These are phyloP conservation scores for Pristiophorus japonicus DNA, from an alignment of 2,113 vertebrate genomes.

Conservation along the genomic window DNA sequence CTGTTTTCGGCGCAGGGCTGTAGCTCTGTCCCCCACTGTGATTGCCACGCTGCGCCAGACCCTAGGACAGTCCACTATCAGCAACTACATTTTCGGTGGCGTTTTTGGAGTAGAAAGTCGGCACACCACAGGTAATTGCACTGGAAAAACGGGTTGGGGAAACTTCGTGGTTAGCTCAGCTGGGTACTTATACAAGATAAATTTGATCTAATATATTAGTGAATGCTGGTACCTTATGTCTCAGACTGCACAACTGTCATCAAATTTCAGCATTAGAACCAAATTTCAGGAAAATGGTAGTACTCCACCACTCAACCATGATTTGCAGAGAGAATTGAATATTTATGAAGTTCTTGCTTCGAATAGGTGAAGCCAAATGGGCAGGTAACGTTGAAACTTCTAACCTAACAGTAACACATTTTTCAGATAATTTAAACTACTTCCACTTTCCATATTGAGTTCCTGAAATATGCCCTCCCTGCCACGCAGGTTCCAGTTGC, in stretches of 20 bases:
- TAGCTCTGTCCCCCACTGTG: too few species aligned
- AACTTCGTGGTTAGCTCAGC: background rate
- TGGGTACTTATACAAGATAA: background rate
- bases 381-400: background rate
- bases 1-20: too few species aligned
- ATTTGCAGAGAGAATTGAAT: background rate
- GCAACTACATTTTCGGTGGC: too few species aligned
- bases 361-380: background rate
- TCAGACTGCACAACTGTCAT: background rate
- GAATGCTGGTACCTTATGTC: background rate
- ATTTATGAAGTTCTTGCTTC: background rate
- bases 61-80: too few species aligned
- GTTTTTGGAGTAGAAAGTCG: too few species aligned
- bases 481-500: background rate
- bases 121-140: too few species aligned
- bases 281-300: background rate
- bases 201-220: background rate
- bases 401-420: background rate
- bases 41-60: too few species aligned
- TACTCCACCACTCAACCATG: background rate
- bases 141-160: too few species aligned
- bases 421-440: background rate
- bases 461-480: background rate
- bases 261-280: background rate
- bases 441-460: background rate